Conservation (phyloP, 2,113 vertebrate species). For the Octodon degus region DNA sequence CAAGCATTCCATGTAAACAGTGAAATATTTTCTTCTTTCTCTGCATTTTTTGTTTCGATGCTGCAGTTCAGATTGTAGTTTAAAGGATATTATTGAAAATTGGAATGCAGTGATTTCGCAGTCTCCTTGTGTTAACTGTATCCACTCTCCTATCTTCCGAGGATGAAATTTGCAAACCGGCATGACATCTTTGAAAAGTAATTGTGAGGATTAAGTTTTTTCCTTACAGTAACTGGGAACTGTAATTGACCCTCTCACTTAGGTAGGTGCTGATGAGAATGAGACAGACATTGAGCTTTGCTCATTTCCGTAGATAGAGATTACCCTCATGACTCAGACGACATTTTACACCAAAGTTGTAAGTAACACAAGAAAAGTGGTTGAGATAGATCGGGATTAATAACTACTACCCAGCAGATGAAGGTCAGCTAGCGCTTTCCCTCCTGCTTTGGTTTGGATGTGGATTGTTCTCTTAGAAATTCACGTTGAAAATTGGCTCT, state of each 20-base stretch:
- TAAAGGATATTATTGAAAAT: neutral
- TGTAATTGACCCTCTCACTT: neutral
- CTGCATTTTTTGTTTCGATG: neutral
- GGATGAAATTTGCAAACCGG: neutral
- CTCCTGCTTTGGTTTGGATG: neutral
- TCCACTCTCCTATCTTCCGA: neutral
- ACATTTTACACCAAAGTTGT: neutral
- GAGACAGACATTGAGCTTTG: neutral
- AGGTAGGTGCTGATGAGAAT: neutral
- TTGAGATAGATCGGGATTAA: neutral
- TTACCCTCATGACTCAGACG: neutral
- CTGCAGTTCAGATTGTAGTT: neutral
- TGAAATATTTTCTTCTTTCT: neutral
- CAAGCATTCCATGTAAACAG: neutral
- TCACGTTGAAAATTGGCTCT: neutral
- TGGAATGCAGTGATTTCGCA: neutral
- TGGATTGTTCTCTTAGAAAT: neutral
- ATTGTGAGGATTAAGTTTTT: conserved; percentile 9
- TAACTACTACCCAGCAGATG: neutral
- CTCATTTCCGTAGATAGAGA: neutral
- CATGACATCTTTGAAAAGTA: conserved; percentile 23
- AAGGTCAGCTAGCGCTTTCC: neutral
- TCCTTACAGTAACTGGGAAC: neutral
- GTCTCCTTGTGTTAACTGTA: conserved; percentile 3
- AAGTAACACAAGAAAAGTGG: conserved; percentile 3